Conservation (phyloP, 1,140 invertebrate species). For the Brachionus angularis region DNA sequence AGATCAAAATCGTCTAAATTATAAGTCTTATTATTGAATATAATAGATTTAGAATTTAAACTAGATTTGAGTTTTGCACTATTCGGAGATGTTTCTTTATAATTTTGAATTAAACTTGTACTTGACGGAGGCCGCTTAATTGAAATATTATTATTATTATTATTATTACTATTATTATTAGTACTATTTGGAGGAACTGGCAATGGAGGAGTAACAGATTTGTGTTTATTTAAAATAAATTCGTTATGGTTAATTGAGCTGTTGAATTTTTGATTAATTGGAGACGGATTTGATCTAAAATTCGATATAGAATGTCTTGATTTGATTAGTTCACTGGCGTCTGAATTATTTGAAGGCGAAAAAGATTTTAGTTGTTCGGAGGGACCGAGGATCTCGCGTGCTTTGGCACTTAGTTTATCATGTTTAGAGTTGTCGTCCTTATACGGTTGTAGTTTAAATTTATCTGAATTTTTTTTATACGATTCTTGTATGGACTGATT, state of each 20-base stretch:
- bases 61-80: background rate
- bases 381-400: background rate
- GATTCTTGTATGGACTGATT: too few species aligned
- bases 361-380: too few species aligned
- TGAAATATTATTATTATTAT: too few species aligned
- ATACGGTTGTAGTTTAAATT: background rate
- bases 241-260: too few species aligned
- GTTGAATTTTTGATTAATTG: too few species aligned
- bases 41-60: background rate
- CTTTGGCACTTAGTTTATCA: background rate
- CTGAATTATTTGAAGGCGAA: too few species aligned
- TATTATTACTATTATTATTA: too few species aligned
- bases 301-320: too few species aligned
- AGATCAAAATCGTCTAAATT: background rate
- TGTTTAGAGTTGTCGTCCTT: background rate
- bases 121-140: constrained; percentile 26
- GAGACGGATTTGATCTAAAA: too few species aligned
- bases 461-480: too few species aligned
- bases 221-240: background rate
- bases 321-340: too few species aligned
- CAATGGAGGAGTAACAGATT: constrained; percentile 2
- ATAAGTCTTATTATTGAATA: background rate
- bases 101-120: constrained; percentile 1
- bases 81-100: constrained; percentile 9
- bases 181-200: background rate